Conservation (phyloP, 2,888 invertebrate species). For the Agriopis marginaria region DNA sequence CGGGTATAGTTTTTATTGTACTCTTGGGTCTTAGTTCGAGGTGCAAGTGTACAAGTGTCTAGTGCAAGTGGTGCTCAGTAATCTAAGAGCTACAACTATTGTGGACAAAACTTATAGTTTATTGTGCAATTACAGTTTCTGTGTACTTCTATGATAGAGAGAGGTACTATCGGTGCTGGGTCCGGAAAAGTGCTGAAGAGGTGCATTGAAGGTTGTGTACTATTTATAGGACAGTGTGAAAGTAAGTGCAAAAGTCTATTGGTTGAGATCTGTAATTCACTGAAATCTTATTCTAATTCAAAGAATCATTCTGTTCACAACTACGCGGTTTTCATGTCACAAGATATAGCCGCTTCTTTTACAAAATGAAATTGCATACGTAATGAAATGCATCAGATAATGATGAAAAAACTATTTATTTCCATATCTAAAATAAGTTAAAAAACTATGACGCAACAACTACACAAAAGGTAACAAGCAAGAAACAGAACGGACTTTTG, state of each 20-base stretch:
- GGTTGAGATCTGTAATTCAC: conserved; percentile 76
- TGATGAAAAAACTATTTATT: background rate
- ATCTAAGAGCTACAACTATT: conserved; percentile 76
- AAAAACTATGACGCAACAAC: background rate
- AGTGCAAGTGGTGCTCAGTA: conserved; percentile 72
- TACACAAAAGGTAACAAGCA: background rate
- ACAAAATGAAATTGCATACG: background rate
- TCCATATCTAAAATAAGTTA: background rate
- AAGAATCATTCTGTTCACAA: background rate
- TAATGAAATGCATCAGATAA: background rate
- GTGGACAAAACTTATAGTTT: conserved; percentile 72
- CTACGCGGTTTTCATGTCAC: background rate
- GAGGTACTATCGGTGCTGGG: conserved; percentile 71
- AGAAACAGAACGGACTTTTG: background rate
- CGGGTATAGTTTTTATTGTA: conserved; percentile 51
- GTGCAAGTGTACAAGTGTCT: conserved; percentile 73
- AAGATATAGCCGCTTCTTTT: background rate
- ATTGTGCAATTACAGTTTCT: conserved; percentile 73
- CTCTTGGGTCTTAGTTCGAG: conserved; percentile 73
- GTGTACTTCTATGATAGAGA: conserved; percentile 79
- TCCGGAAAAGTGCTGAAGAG: conserved; percentile 74
- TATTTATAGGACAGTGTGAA: conserved; percentile 71
- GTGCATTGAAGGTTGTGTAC: conserved; percentile 81
- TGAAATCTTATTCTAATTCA: background rate
- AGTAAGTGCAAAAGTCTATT: conserved; percentile 79